Evolutionary conservation across 1,140 invertebrate species (phyloP), one percentile per base, ranked within the genome.

Genomic region (Araneus ventricosus): DNA sequence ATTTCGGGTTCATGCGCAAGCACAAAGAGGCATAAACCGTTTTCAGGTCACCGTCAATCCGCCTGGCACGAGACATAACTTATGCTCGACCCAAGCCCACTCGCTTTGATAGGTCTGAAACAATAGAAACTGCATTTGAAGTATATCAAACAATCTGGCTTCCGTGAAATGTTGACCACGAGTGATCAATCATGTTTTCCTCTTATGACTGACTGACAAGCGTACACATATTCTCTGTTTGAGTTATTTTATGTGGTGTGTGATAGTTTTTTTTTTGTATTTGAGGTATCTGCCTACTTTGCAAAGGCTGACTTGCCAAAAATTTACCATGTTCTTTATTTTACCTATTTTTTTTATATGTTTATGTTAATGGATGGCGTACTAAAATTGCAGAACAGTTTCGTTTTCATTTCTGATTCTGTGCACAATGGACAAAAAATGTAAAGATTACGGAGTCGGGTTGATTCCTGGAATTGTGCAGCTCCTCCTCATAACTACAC

Each of bases 111-210:
- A 63, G 24, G 20, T 45, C 24, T 88, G 27, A 41, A 70, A 88
- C 86, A 88, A 88, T 67, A 20, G 86, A 14, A 88, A 88, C 39
- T 67, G 24, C 86, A 88, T 70, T 88, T 27, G 8, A 59, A 41
- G 61, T 24, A 61, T 41, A 70, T 75, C 30, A 34, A 30, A 41
- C 61, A 27, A 88, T 34, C 39, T 17, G 14, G 34, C 30, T 41
- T 39, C 61, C 34, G 61, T 70, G 34, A 67, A 67, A n/a, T 22
- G 86, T 24, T 34, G 57, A 70, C 34, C 34, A 61, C 2, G 37
- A 17, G n/a, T 39, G 61, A 70, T 88, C 37, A 67, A 88, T 88
- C 86, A 88, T n/a, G 24, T 6, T 61, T 57, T 61, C n/a, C 30
- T 27, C 30, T 75, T 75, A 17, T 6, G 17, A 75, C 14, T 75